Percentiles rank a stretch among this genome's conserved stretches.
phyloP scores from a whole-genome alignment of 1,140 invertebrate genomes.

The Cyclargus thomasi region DNA sequence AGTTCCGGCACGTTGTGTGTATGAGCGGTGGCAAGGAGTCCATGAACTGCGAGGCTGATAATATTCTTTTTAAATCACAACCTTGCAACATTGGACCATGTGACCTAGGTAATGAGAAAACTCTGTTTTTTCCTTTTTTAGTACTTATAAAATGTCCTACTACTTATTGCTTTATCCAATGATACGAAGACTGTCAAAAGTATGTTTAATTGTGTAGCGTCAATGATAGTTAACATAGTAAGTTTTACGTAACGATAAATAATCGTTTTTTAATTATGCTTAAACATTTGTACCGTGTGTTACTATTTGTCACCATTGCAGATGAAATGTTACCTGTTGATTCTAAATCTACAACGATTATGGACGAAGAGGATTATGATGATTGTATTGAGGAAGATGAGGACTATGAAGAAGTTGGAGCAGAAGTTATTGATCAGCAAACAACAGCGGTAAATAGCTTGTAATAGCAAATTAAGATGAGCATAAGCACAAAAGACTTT shows the following conservation, averaged over 20 bases:
- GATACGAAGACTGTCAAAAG: too few species aligned
- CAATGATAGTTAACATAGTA: too few species aligned
- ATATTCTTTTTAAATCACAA: conserved; percentile 80
- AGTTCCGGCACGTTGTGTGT: conserved; percentile 85
- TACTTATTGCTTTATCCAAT: too few species aligned
- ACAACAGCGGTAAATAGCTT: neutral
- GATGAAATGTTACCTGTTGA: conserved; percentile 82
- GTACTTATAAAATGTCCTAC: too few species aligned
- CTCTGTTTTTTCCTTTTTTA: too few species aligned
- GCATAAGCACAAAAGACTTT: too few species aligned
- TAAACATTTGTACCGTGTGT: too few species aligned
- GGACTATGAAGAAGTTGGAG: conserved; percentile 60
- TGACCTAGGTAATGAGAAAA: conserved; percentile 40
- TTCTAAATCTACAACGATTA: conserved; percentile 74
- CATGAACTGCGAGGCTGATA: conserved; percentile 79
- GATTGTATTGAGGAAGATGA: conserved; percentile 77
- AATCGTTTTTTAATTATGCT: too few species aligned
- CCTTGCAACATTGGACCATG: conserved; percentile 85
- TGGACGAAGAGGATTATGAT: conserved; percentile 71
- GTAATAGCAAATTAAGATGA: neutral
- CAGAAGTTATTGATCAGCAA: conserved; percentile 24
- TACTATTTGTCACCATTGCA: conserved; percentile 31
- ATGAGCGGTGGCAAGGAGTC: conserved; percentile 80
- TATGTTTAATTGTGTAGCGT: too few species aligned
- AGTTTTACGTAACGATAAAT: too few species aligned